Evolutionary conservation across 2,888 invertebrate genomes (phyloP).

Genomic region (Diachrysia chrysitis): DNA sequence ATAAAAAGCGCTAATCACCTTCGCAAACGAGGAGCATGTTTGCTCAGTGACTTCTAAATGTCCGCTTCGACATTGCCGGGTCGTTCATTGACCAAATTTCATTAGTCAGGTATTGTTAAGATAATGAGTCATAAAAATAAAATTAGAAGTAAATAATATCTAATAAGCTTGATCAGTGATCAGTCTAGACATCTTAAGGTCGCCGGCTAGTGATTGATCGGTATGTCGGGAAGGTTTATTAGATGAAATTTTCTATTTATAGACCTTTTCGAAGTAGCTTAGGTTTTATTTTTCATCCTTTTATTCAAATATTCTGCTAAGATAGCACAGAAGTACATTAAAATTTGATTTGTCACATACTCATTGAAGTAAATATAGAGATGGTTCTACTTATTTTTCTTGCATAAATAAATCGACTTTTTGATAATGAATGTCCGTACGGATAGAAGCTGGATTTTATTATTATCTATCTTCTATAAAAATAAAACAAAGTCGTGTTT

Average conservation of each 20-base stretch:
- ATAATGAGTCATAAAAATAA: slow-evolving; percentile 17
- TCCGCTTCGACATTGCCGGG: slow-evolving; percentile 51
- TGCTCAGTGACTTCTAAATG: slow-evolving; percentile 48
- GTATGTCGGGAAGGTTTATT: background rate
- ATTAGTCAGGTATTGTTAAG: slow-evolving; percentile 17
- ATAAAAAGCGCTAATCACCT: slow-evolving; percentile 47
- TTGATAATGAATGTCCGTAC: no score
- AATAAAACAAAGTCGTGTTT: no score
- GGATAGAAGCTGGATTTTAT: no score
- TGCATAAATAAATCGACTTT: no score
- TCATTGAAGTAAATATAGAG: no score
- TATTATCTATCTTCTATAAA: no score
- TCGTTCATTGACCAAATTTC: slow-evolving; percentile 35
- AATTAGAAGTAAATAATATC: slow-evolving; percentile 31
- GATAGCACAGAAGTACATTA: no score
- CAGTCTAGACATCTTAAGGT: background rate
- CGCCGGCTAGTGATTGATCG: background rate
- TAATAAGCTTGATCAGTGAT: slow-evolving; percentile 3
- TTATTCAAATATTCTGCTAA: no score
- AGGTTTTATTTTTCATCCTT: background rate
- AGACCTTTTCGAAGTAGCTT: background rate
- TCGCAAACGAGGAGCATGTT: slow-evolving; percentile 24
- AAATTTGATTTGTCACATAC: background rate
- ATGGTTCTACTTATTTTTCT: no score
- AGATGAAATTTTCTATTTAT: background rate